Base-by-base conservation (phyloP, 1,140 invertebrate genomes). In the Caenorhabditis brenneri region DNA sequence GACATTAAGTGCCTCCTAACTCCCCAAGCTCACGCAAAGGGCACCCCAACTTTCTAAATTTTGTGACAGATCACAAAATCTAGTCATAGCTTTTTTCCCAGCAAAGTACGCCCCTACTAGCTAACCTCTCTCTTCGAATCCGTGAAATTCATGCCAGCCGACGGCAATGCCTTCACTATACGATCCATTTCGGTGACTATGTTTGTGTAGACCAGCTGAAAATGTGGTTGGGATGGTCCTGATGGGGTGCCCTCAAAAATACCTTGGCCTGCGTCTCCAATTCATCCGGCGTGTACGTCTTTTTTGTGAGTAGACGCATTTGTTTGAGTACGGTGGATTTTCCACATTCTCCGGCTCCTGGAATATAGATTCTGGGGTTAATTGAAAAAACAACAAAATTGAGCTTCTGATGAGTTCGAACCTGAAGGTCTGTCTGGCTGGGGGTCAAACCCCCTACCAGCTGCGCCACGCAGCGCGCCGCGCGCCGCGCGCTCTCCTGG, bases 261-360 rank as follows among this genome's bases (percentile, higher is more conserved):
- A 83, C 82, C 12, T 95, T 95, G 86, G 94, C 93, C 90, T 96
- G 96, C 90, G 96, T 95, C 90, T 95, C 93, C 92, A 95, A 96
- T 93, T 97, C 96, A 91, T 96, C 95, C 91, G 93, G 93, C 49
- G 94, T 95, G 91, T 97, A 97, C 49, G 95, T 95, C 83, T 95
- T 95, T 92, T 96, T 95, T 91, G 97, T 96, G 86, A 97, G 96
- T 88, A 96, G 96, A 93, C 92, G 92, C 87, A 88, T 88, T 69
- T 88, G 87, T 31, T 87, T 85, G 9, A 88, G 60, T 7, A 88
- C 69, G 69, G 87, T 88, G 29, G 82, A 85, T 48, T 88, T 88
- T 53, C 87, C 87, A 29, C 87, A 85, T 53, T 88, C 87, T 29
- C 83, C 87, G 29, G 87, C 87, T 19, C 87, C 87, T 87, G 48